Percentiles rank a stretch among this genome's conserved stretches.
These are phyloP conservation scores for Octonoba sinensis DNA, from an alignment of 2,888 invertebrate genomes.

Conservation along the genomic window DNA sequence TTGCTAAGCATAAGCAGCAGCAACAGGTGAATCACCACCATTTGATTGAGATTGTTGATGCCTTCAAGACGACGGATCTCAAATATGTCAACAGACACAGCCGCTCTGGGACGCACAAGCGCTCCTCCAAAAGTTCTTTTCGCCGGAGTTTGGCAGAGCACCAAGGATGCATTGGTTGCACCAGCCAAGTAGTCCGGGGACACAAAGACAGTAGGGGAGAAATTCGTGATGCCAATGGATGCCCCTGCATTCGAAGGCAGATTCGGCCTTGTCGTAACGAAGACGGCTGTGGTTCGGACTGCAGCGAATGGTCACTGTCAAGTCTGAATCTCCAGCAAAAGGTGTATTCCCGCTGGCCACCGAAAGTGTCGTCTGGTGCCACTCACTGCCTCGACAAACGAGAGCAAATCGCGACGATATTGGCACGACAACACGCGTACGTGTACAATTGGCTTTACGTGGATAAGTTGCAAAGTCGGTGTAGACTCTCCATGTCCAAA, in stretches of 20 bases:
- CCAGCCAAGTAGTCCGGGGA: not conserved
- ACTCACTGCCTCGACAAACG: constrained; percentile 20
- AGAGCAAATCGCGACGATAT: constrained; percentile 36
- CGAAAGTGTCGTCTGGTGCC: constrained; percentile 10
- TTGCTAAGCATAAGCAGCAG: constrained; percentile 38
- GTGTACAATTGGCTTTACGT: constrained; percentile 56
- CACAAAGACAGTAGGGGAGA: not conserved
- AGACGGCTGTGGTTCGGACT: constrained; percentile 16
- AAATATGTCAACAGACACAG: constrained; percentile 40
- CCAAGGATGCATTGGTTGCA: not conserved
- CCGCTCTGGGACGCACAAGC: not conserved
- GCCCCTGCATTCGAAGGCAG: constrained; percentile 18
- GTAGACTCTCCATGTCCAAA: constrained; percentile 20
- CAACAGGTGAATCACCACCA: constrained; percentile 17
- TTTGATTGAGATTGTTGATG: constrained; percentile 47
- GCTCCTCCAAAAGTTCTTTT: not conserved
- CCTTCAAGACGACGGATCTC: constrained; percentile 46
- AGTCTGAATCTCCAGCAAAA: constrained; percentile 26
- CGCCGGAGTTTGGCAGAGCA: not conserved
- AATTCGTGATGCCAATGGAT: not conserved
- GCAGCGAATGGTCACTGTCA: constrained; percentile 54
- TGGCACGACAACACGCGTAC: constrained; percentile 45
- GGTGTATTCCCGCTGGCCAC: constrained; percentile 37
- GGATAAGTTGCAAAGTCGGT: constrained; percentile 36
- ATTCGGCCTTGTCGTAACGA: constrained; percentile 4